phyloP scores from a whole-genome alignment of 1,140 invertebrate species.

The Eumaeus atala region DNA sequence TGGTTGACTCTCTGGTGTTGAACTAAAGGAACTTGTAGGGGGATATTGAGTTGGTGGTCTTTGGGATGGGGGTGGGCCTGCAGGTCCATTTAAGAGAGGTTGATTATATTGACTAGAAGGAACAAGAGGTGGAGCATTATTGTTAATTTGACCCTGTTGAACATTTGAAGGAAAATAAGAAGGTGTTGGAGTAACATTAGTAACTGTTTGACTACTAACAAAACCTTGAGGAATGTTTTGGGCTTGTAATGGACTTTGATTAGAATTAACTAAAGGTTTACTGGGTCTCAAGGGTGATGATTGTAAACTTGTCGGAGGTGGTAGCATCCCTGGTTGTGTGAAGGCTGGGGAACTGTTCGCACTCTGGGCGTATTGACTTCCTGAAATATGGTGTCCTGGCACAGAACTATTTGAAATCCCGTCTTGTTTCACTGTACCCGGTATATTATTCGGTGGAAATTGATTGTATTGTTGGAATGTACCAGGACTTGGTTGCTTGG shows the following conservation, averaged over 20 bases:
- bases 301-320: slow-evolving; percentile 36
- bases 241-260: slow-evolving; percentile 33
- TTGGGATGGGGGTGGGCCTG: slow-evolving; percentile 13
- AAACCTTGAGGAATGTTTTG: slow-evolving; percentile 40
- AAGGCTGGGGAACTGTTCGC: slow-evolving; percentile 62
- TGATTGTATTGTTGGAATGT: slow-evolving; percentile 43
- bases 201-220: slow-evolving; percentile 31
- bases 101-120: slow-evolving; percentile 62
- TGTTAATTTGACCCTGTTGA: slow-evolving; percentile 60
- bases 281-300: slow-evolving; percentile 47
- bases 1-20: slow-evolving; percentile 31
- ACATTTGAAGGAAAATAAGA: slow-evolving; percentile 39
- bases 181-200: slow-evolving; percentile 32
- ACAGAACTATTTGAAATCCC: slow-evolving; percentile 53
- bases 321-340: slow-evolving; percentile 51
- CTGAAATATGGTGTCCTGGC: slow-evolving; percentile 35
- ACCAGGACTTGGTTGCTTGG: slow-evolving; percentile 39
- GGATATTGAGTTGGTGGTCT: slow-evolving; percentile 37
- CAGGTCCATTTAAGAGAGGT: slow-evolving; percentile 51
- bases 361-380: slow-evolving; percentile 55
- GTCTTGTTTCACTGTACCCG: slow-evolving; percentile 52
- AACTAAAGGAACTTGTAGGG: slow-evolving; percentile 33
- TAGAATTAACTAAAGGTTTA: slow-evolving; percentile 33
- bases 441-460: slow-evolving; percentile 41
- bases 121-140: slow-evolving; percentile 63